Evolutionary conservation across 2,888 invertebrate species (phyloP).

Genomic region (Troglohyphantes excavatus): DNA sequence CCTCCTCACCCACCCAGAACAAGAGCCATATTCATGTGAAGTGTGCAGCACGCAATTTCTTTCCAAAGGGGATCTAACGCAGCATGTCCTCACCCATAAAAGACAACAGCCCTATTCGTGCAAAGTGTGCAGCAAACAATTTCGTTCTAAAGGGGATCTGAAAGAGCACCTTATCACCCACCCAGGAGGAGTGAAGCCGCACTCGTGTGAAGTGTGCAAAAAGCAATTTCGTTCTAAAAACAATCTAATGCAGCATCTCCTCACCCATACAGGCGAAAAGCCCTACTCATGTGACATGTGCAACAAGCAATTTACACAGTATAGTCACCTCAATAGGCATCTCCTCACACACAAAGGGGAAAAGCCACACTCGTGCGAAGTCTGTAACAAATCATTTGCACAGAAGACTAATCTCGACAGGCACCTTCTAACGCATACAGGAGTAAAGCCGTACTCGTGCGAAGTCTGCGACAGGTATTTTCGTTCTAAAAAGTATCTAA

Average conservation of each 20-base stretch:
- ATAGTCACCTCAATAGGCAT: background rate
- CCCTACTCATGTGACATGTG: constrained; percentile 19
- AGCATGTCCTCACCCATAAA: background rate
- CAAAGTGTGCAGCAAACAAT: constrained; percentile 13
- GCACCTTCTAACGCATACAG: background rate
- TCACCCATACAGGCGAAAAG: constrained; percentile 10
- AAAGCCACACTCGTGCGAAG: background rate
- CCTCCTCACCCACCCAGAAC: too few species aligned
- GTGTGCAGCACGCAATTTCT: too few species aligned
- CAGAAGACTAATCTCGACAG: background rate
- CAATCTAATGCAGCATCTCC: constrained; percentile 1
- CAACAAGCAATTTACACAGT: background rate
- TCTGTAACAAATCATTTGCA: constrained; percentile 6
- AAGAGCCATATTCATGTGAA: too few species aligned
- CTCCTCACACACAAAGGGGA: background rate
- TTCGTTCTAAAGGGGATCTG: background rate
- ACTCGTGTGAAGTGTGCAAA: background rate
- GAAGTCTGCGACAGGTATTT: too few species aligned
- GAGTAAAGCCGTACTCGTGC: background rate
- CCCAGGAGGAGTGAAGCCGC: constrained; percentile 12
- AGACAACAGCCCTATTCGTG: constrained; percentile 5
- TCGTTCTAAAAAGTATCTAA: too few species aligned
- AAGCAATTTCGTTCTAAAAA: constrained; percentile 4
- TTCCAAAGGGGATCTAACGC: too few species aligned
- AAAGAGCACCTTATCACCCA: constrained; percentile 7